Base-by-base conservation (phyloP, 2,113 vertebrate genomes). In the Acinonyx jubatus region DNA sequence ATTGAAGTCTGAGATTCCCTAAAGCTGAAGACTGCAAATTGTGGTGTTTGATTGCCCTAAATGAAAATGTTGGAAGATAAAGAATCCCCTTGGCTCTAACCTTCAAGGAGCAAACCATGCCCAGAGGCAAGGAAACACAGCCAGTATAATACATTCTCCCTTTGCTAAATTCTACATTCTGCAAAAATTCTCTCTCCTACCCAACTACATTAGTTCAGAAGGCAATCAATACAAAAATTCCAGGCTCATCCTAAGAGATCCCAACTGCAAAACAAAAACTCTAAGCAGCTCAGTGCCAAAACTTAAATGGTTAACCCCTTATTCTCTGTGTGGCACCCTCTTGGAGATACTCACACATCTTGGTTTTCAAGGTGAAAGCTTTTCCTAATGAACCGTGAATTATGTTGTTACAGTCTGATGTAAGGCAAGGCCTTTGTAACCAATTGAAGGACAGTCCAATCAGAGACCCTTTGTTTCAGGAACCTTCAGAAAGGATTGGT, bases 61-160 rank as follows among this genome's bases (percentile, higher is more conserved):
- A 98, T 94, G 95, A 98, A 98, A 97, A 97, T 94, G 90, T 96
- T 97, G 45, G 76, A 97, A 96, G 94, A 97, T 97, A 98, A 94
- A 97, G 81, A 95, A 97, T 97, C 89, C 96, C 93, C 96, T 96
- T 65, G 89, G 90, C 68, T 82, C 90, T 97, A 92, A 98, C 97
- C 98, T 97, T 98, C 96, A 97, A 97, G 95, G 88, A 95, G 66
- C 80, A 96, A 97, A 90, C 92, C 96, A 95, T 91, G 92, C 93
- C 97, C 69, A 45, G 79, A 94, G 95, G 96, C 96, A 55, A 97
- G 68, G 93, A 91, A 96, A 96, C 0, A 2, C 41, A 91, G 57
- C 76, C 71, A 73, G 41, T 82, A 94, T 94, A 88, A 95, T 57
- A 93, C 36, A 95, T 85, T 88, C 87, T 98, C 92, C 84, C 84